Conservation (phyloP, 2,888 invertebrate species). For the Lysandra bellargus region DNA sequence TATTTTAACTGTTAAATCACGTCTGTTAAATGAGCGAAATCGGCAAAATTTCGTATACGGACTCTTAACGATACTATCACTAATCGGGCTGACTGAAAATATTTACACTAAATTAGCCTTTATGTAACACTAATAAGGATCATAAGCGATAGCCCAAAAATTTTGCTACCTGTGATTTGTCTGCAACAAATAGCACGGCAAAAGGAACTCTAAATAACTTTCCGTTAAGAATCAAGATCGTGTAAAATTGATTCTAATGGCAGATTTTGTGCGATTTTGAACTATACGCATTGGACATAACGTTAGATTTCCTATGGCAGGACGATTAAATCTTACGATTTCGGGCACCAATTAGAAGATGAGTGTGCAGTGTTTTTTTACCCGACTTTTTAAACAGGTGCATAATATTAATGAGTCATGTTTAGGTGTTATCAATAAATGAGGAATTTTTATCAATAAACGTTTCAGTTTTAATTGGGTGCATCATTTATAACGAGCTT, state of each 20-base stretch:
- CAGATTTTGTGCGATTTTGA: neutral
- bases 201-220: neutral
- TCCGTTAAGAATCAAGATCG: neutral
- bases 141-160: neutral
- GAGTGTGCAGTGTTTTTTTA: constrained; percentile 16
- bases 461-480: constrained; percentile 17
- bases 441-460: constrained; percentile 18
- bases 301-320: neutral
- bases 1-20: too few relatives aligned
- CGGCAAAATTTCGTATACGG: too few relatives aligned
- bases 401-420: constrained; percentile 12
- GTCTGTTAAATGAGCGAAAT: too few relatives aligned
- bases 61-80: neutral
- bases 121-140: neutral
- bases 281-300: neutral
- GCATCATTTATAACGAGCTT: neutral
- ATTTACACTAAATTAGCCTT: neutral
- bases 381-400: constrained; percentile 20
- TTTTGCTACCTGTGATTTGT: constrained; percentile 6
- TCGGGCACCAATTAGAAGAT: constrained; percentile 9
- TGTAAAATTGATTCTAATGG: neutral
- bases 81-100: neutral
- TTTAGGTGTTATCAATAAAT: constrained; percentile 11
- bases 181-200: neutral
- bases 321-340: neutral